Evolutionary conservation across 2,113 vertebrate genomes (phyloP).

Genomic region (Crotalus tigris): DNA sequence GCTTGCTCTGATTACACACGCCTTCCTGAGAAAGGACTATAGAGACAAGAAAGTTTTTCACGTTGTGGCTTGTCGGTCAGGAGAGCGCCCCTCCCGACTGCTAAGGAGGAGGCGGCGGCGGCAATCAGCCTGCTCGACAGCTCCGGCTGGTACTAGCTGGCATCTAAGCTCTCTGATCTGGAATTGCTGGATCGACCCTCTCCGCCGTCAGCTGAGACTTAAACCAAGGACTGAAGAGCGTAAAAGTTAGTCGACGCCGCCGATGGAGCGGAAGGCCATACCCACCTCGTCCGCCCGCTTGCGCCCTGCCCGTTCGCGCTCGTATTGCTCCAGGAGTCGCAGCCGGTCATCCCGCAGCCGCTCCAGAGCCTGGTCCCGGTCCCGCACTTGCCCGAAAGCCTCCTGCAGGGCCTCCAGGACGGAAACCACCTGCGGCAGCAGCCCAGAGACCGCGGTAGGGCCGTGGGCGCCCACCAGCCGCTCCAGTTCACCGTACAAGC

Average conservation of each 20-base stretch:
- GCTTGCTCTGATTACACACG: neutral
- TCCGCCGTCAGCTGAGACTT: neutral
- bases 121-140: neutral
- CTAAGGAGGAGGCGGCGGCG: neutral
- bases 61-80: neutral
- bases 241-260: neutral
- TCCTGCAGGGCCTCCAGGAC: conserved; percentile 41
- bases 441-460: conserved; percentile 22
- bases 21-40: neutral
- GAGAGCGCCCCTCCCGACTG: neutral
- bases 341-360: conserved; percentile 21
- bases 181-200: neutral
- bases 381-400: conserved; percentile 19
- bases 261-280: neutral
- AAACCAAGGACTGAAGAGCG: neutral
- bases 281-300: conserved; percentile 25
- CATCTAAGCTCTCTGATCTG: neutral
- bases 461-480: conserved; percentile 37
- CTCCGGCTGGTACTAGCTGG: neutral
- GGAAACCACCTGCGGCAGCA: conserved; percentile 42
- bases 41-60: neutral
- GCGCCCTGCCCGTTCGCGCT: conserved; percentile 15
- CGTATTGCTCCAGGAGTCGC: conserved; percentile 8
- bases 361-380: conserved; percentile 30
- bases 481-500: conserved; percentile 45